phyloP scores from a whole-genome alignment of 2,888 invertebrate genomes.

The Tenthredo livida region DNA sequence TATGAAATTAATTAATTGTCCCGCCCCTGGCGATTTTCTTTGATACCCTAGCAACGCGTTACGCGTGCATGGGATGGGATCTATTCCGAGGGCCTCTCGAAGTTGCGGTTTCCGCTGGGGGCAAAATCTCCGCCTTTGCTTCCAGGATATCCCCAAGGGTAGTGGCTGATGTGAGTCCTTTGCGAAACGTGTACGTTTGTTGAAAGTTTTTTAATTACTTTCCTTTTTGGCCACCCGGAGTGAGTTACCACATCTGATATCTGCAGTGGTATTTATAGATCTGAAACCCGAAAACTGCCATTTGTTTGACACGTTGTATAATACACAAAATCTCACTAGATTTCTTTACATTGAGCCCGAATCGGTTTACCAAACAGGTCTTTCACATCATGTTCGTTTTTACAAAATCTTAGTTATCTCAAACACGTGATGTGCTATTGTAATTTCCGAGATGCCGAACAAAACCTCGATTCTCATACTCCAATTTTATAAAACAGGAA shows the following conservation, averaged over 20 bases:
- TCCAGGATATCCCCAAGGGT: neutral
- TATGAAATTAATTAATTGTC: conserved; percentile 47
- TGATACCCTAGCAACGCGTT: conserved; percentile 30
- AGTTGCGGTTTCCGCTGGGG: neutral
- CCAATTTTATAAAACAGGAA: too few species aligned
- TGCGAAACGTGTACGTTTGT: conserved; percentile 2
- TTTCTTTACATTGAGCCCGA: too few species aligned
- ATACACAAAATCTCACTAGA: neutral
- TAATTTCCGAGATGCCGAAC: too few species aligned
- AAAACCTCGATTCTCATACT: too few species aligned
- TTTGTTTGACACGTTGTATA: neutral
- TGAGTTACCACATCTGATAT: neutral
- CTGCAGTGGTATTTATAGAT: neutral
- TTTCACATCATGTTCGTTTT: too few species aligned
- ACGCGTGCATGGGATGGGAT: conserved; percentile 12
- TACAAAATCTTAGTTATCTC: too few species aligned
- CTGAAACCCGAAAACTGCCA: neutral
- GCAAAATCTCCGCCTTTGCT: conserved; percentile 20
- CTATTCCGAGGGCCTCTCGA: conserved; percentile 25
- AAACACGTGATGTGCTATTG: too few species aligned
- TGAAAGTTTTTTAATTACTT: neutral
- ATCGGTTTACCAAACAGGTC: too few species aligned
- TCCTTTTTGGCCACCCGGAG: neutral
- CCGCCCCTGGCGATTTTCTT: conserved; percentile 29
- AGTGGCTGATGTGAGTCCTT: neutral